Percentiles rank a stretch among this genome's conserved stretches.
phyloP scores from a whole-genome alignment of 2,888 invertebrate species.

The Shargacucullia verbasci region DNA sequence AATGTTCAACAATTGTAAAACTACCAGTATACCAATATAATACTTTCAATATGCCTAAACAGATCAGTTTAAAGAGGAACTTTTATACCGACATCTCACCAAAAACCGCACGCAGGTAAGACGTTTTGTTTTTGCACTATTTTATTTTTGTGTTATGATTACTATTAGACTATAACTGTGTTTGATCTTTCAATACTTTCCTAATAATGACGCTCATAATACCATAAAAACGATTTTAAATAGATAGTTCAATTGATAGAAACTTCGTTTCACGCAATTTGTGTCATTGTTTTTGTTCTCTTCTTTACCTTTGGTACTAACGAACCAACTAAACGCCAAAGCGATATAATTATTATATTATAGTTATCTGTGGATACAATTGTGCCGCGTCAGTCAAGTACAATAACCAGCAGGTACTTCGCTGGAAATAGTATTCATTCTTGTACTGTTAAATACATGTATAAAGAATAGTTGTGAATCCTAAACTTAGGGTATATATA shows the following conservation, averaged over 20 bases:
- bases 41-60: slow-evolving; percentile 11
- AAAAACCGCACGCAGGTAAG: slow-evolving; percentile 36
- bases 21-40: slow-evolving; percentile 9
- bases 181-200: too few relatives aligned
- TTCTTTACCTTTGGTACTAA: too few relatives aligned
- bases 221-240: too few relatives aligned
- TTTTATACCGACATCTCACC: slow-evolving; percentile 28
- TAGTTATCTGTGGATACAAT: too few relatives aligned
- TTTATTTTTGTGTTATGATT: background rate
- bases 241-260: too few relatives aligned
- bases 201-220: too few relatives aligned
- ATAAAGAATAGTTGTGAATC: slow-evolving; percentile 1
- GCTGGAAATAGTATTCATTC: background rate
- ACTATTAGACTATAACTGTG: too few relatives aligned
- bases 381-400: slow-evolving; percentile 42
- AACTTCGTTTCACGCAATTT: too few relatives aligned
- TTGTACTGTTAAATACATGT: background rate
- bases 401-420: too few relatives aligned
- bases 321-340: slow-evolving; percentile 24
- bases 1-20: slow-evolving; percentile 50
- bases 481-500: background rate
- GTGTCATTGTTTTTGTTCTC: too few relatives aligned
- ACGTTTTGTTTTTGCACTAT: slow-evolving; percentile 43
- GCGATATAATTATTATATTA: background rate
- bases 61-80: background rate